Percentiles rank a stretch among this genome's conserved stretches.
Evolutionary conservation across 1,140 invertebrate species (phyloP).

Genomic region (Drosophila gunungcola): DNA sequence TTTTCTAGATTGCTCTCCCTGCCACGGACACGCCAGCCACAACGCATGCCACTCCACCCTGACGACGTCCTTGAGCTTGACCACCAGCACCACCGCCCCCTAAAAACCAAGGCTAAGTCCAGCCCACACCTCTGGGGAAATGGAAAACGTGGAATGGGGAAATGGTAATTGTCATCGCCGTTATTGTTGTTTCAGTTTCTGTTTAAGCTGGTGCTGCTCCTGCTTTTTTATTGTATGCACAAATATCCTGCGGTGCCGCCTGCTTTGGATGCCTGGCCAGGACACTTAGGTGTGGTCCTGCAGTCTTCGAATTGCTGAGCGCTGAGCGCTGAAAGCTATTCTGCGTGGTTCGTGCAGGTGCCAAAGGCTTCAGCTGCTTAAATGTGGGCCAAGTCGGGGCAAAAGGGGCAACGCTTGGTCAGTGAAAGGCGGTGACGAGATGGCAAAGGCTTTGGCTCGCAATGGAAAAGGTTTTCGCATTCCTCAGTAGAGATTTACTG

Average conservation of each 20-base stretch:
- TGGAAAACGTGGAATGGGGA: slow-evolving; percentile 8
- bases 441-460: slow-evolving; percentile 34
- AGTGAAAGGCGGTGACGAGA: slow-evolving; percentile 23
- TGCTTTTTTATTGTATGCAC: slow-evolving; percentile 50
- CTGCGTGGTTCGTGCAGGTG: slow-evolving; percentile 41
- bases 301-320: slow-evolving; percentile 14
- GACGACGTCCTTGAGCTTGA: slow-evolving; percentile 60
- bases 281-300: slow-evolving; percentile 47
- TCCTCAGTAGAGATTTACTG: slow-evolving; percentile 32
- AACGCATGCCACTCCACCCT: slow-evolving; percentile 26
- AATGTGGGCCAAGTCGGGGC: not conserved
- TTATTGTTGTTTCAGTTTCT: slow-evolving; percentile 38
- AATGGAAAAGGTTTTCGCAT: slow-evolving; percentile 42
- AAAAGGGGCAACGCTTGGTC: slow-evolving; percentile 9
- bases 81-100: slow-evolving; percentile 3
- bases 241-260: slow-evolving; percentile 43
- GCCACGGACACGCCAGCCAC: slow-evolving; percentile 13
- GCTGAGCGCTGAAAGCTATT: slow-evolving; percentile 30
- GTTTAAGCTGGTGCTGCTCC: slow-evolving; percentile 2
- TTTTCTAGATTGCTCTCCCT: slow-evolving; percentile 43
- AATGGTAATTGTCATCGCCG: slow-evolving; percentile 46
- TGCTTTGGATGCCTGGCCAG: slow-evolving; percentile 21
- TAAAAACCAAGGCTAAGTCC: slow-evolving; percentile 26
- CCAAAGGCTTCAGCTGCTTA: slow-evolving; percentile 35
- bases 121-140: slow-evolving; percentile 21